phyloP scores from a whole-genome alignment of 2,797 vertebrate genomes.

The Cossypha dichroa region DNA sequence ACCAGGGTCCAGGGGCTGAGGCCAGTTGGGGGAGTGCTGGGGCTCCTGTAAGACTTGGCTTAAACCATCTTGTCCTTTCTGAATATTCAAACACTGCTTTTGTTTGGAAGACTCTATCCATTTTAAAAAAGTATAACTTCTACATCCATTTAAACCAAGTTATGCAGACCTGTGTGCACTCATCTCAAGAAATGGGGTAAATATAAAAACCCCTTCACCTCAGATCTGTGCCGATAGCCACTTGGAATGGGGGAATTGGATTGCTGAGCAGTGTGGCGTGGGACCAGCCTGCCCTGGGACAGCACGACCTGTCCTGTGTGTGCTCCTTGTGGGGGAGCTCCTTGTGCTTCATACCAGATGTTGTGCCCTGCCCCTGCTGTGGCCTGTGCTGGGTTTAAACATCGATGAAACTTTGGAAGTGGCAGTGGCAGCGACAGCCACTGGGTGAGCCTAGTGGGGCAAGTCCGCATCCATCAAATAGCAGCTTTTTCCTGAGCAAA shows the following conservation, averaged over 20 bases:
- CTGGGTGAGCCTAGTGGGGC: not conserved
- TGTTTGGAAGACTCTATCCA: accelerated
- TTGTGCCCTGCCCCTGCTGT: not conserved
- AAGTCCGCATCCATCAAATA: accelerated
- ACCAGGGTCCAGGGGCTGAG: accelerated
- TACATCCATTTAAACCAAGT: not conserved
- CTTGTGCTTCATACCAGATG: accelerated
- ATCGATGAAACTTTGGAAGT: accelerated
- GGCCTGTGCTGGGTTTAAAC: accelerated
- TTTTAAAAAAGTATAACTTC: not conserved
- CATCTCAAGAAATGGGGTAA: not conserved
- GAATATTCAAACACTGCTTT: not conserved
- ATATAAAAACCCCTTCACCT: not conserved
- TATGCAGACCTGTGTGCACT: not conserved
- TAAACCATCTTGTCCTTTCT: accelerated
- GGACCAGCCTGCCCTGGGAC: accelerated
- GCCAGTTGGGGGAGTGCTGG: not conserved
- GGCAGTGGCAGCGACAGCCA: no score
- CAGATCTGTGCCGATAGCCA: accelerated
- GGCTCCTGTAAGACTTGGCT: accelerated
- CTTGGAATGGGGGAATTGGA: accelerated
- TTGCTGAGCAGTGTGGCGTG: accelerated
- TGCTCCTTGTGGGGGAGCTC: accelerated
- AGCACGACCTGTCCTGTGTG: accelerated
- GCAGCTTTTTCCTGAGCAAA: not conserved